Evolutionary conservation across 1,140 invertebrate species (phyloP).

Genomic region (Mesaphorura yosii): DNA sequence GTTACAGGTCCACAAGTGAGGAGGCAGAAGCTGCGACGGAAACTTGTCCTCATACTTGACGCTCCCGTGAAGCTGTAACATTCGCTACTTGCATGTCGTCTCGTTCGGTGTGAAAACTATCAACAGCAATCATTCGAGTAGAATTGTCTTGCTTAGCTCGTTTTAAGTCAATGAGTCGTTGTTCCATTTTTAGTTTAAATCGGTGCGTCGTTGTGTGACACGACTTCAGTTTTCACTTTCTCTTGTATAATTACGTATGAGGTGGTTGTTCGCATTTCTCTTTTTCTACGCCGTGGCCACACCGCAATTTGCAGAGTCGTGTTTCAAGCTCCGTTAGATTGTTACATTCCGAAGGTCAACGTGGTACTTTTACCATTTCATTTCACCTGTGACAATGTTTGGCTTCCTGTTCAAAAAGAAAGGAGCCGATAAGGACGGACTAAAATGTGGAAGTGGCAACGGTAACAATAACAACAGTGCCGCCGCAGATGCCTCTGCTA

Average conservation of each 20-base stretch:
- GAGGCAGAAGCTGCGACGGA: too few species aligned
- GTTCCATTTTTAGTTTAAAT: not conserved
- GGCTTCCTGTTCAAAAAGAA: conserved; percentile 29
- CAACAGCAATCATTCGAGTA: too few species aligned
- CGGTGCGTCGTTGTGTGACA: too few species aligned
- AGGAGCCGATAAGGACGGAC: not conserved
- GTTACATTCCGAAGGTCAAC: not conserved
- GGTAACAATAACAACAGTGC: not conserved
- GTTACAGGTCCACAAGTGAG: too few species aligned
- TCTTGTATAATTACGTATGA: not conserved
- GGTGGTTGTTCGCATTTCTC: not conserved
- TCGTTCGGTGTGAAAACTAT: too few species aligned
- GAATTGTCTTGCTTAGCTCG: too few species aligned
- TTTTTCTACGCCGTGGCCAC: not conserved
- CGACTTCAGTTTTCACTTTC: too few species aligned
- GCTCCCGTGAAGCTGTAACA: too few species aligned
- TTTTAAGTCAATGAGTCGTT: too few species aligned
- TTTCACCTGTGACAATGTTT: conserved; percentile 17
- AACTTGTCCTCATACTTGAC: too few species aligned
- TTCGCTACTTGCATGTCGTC: too few species aligned
- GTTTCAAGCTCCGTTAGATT: not conserved
- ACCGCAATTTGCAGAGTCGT: not conserved
- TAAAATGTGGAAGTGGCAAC: conserved; percentile 1
- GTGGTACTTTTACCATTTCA: not conserved
- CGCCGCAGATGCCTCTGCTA: not conserved